Percentiles rank a stretch among this genome's conserved stretches.
Conservation (phyloP, 2,113 vertebrate species). For the Thinocorus orbignyianus region DNA sequence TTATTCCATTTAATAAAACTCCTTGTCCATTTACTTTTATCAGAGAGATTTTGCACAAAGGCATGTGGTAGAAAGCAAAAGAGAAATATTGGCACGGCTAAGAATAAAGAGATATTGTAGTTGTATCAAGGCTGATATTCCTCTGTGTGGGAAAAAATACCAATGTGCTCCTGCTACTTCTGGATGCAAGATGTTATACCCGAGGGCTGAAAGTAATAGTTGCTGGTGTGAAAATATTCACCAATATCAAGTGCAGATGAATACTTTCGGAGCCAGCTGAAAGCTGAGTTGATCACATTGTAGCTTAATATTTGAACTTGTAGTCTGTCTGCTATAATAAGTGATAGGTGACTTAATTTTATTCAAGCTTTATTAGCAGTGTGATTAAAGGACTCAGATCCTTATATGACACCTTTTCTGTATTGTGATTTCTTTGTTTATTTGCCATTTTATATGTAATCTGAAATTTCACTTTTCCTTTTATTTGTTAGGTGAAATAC, state of each 20-base stretch:
- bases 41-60: not conserved
- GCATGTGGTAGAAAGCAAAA: not conserved
- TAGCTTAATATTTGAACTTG: conserved; percentile 2
- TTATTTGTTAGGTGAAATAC: not conserved
- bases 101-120: conserved; percentile 16
- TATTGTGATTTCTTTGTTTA: not conserved
- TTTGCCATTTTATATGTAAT: not conserved
- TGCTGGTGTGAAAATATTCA: conserved; percentile 51
- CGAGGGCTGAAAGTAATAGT: conserved; percentile 61
- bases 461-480: not conserved
- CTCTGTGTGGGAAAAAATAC: conserved; percentile 19
- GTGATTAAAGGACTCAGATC: not conserved
- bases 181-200: conserved; percentile 62
- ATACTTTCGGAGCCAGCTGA: not conserved
- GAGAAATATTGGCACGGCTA: not conserved
- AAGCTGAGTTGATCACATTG: conserved; percentile 16
- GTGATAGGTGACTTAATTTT: not conserved
- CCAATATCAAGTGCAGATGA: conserved; percentile 53
- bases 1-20: conserved; percentile 16
- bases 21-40: not conserved
- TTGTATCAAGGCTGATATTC: conserved; percentile 13
- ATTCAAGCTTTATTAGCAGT: not conserved
- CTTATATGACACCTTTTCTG: not conserved
- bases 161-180: conserved; percentile 5
- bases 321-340: not conserved